A percentile compares a stretch with the other conserved stretches of the same genome.
These are phyloP conservation scores for Sigmodon hispidus DNA, from an alignment of 2,113 vertebrate genomes.

Conservation along the genomic window DNA sequence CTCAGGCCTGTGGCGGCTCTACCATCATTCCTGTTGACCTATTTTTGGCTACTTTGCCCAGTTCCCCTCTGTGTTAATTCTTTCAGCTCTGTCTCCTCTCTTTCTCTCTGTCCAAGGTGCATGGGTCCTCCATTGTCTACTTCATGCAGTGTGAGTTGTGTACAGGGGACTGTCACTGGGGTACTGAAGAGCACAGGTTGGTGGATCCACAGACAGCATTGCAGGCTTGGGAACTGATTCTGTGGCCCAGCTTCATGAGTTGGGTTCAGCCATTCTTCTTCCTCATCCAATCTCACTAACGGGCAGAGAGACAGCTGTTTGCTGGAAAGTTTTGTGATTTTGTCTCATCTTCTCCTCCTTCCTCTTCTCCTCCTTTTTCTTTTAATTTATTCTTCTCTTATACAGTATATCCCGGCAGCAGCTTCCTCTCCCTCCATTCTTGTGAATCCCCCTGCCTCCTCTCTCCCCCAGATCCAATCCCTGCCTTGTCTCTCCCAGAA, in stretches of 20 bases:
- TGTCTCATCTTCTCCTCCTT: not conserved
- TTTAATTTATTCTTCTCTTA: not conserved
- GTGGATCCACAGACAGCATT: not conserved
- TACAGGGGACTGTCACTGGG: not conserved
- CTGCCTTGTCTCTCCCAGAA: not conserved
- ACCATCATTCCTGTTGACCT: no score
- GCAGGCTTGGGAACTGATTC: not conserved
- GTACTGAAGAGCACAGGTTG: not conserved
- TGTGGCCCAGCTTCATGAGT: not conserved
- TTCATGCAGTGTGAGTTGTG: fast-evolving
- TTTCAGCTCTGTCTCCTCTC: not conserved
- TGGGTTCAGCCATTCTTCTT: not conserved
- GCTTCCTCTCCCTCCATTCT: not conserved
- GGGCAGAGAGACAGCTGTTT: constrained; percentile 22
- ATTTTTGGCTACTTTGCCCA: not conserved
- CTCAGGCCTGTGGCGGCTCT: fast-evolving
- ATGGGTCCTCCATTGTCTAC: not conserved
- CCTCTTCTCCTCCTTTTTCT: no score
- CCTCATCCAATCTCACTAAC: not conserved
- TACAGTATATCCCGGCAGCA: not conserved
- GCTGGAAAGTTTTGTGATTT: constrained; percentile 43
- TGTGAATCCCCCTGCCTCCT: not conserved
- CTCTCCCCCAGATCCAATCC: not conserved
- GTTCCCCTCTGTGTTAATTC: not conserved
- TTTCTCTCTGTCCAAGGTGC: not conserved